phyloP scores from a whole-genome alignment of 2,888 invertebrate genomes.

The Tolmerus cingulatus region DNA sequence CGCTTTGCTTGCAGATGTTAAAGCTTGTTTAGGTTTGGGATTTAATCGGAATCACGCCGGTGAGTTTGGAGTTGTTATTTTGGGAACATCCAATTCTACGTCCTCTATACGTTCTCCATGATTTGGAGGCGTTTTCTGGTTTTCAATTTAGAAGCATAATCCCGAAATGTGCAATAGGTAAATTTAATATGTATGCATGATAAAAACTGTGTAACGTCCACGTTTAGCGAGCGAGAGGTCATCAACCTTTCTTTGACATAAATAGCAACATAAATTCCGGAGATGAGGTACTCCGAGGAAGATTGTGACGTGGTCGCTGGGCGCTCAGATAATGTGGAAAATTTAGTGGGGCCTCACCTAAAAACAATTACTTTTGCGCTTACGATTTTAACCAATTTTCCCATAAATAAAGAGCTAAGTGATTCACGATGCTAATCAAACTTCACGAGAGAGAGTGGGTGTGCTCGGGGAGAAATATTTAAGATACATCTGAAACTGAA shows the following conservation, averaged over 20 bases:
- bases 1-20: not conserved
- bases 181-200: not conserved
- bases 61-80: slow-evolving; percentile 13
- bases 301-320: not conserved
- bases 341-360: not conserved
- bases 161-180: not conserved
- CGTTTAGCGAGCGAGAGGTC: slow-evolving; percentile 7
- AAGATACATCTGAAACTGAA: not conserved
- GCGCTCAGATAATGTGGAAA: not conserved
- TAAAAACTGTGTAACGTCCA: not conserved
- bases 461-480: not conserved
- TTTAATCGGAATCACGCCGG: not conserved
- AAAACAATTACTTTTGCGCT: not conserved
- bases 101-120: not conserved
- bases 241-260: slow-evolving; percentile 11
- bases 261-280: slow-evolving; percentile 23
- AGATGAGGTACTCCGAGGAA: not conserved
- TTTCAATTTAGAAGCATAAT: not conserved
- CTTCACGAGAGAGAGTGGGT: slow-evolving; percentile 3
- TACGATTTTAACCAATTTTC: not conserved
- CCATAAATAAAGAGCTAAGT: not conserved
- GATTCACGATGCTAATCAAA: slow-evolving; percentile 2
- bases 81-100: not conserved
- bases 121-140: not conserved
- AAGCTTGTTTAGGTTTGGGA: slow-evolving; percentile 3